phyloP scores from a whole-genome alignment of 2,888 invertebrate species.

The Pristionchus entomophagus region DNA sequence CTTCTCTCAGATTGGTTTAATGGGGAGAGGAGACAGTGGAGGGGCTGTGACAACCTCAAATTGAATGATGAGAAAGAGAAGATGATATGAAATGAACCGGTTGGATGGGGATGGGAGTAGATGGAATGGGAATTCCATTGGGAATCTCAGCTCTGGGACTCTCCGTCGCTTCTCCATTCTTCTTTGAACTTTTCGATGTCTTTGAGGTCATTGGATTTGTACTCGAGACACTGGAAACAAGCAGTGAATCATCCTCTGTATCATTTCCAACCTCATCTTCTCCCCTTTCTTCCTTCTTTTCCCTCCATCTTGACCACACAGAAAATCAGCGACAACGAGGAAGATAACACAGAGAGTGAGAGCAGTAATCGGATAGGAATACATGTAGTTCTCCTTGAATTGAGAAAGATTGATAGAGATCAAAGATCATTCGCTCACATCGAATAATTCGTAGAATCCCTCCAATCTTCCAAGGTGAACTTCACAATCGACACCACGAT shows the following conservation, averaged over 20 bases:
- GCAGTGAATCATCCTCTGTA: not conserved
- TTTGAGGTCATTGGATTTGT: not conserved
- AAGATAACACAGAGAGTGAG: constrained; percentile 12
- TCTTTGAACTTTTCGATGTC: constrained; percentile 7
- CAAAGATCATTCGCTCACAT: not conserved
- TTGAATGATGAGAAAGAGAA: not conserved
- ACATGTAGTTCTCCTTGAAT: not conserved
- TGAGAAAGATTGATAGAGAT: not conserved
- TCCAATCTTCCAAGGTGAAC: not conserved
- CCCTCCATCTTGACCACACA: not conserved
- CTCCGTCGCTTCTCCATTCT: not conserved
- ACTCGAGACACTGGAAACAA: not conserved
- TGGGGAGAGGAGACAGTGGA: not conserved
- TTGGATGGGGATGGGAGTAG: not conserved
- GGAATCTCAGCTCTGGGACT: not conserved
- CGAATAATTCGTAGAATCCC: constrained; percentile 13
- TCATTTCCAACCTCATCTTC: not conserved
- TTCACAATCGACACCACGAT: constrained; percentile 36
- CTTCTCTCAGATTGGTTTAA: not conserved
- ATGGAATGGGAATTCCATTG: not conserved
- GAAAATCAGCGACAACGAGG: constrained; percentile 10
- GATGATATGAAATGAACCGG: not conserved
- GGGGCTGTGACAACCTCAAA: not conserved
- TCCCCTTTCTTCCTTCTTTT: not conserved
- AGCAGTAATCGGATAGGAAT: constrained; percentile 3